phyloP scores from a whole-genome alignment of 2,113 vertebrate species.

The Catagonus wagneri region DNA sequence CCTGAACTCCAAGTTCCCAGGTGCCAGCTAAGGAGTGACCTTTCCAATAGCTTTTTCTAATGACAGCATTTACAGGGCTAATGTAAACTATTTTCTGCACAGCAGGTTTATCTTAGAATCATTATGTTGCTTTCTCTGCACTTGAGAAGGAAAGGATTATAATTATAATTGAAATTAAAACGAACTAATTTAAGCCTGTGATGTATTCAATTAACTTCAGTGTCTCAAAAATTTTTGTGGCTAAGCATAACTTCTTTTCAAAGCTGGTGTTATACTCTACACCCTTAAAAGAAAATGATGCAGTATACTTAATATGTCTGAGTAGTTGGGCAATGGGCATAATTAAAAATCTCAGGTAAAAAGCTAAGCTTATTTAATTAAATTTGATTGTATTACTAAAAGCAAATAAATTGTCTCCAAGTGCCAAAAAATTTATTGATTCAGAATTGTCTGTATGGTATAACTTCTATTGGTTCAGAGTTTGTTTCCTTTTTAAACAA shows the following conservation, averaged over 20 bases:
- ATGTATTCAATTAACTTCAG: conserved; percentile 24
- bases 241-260: conserved; percentile 12
- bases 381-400: conserved; percentile 45
- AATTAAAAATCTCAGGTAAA: conserved; percentile 65
- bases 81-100: neutral
- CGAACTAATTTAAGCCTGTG: conserved; percentile 6
- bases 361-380: conserved; percentile 52
- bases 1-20: neutral
- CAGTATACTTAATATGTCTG: conserved; percentile 1
- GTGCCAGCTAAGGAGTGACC: neutral
- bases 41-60: conserved; percentile 14
- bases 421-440: neutral
- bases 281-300: conserved; percentile 12
- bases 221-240: neutral
- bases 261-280: conserved; percentile 7
- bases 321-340: neutral
- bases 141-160: conserved; percentile 42
- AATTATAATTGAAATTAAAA: conserved; percentile 24
- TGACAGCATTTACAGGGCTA: neutral
- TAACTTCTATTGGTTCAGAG: neutral
- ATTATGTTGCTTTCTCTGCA: conserved; percentile 39
- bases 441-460: neutral
- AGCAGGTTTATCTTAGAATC: conserved; percentile 36
- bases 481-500: conserved; percentile 25
- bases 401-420: conserved; percentile 34